Evolutionary conservation across 1,140 invertebrate species (phyloP), one percentile per base, ranked within the genome.

Genomic region (Scaptodrosophila lebanonensis): DNA sequence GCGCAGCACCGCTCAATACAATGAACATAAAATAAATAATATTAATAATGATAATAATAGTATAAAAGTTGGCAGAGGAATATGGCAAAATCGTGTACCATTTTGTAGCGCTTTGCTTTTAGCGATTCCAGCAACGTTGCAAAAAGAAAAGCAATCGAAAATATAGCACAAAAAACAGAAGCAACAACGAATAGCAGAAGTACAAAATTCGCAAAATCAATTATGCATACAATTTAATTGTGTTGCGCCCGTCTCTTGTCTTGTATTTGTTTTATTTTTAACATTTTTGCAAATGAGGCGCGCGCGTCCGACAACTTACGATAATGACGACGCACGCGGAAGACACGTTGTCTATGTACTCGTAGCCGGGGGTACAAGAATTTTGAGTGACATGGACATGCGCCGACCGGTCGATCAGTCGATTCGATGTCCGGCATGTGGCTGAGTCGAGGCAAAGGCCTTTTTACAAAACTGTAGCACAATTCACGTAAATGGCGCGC

Each of bases 181-280:
- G 36, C 52, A 40, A 38, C 49, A 59, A 50, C 51, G 50, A 42
- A 44, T 47, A 36, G 35, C 32, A 38, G 49, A 66, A 69, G 72
- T 45, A 52, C 29, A 40, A 39, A 59, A 77, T 66, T 76, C 47
- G 72, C 58, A 44, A 77, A 64, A 82, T 79, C 75, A 79, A 73
- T 79, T 79, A 82, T 79, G 73, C 73, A 79, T 73, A 79, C 73
- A 79, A 66, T 65, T 62, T 51, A 77, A 57, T 72, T 76, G 54
- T 33, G 54, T 54, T 49, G 50, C 51, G 57, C 48, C 57, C 62
- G 12, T 38, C 51, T 57, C 40, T 27, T 15, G 17, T 29, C 36
- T 18, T 60, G 33, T 43, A 17, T 15, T 29, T 39, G 36, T 49
- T 52, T 50, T 42, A 36, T 50, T 69, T 32, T 18, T 32, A 30